phyloP scores from a whole-genome alignment of 1,140 invertebrate genomes.

The Drosophila pachea region DNA sequence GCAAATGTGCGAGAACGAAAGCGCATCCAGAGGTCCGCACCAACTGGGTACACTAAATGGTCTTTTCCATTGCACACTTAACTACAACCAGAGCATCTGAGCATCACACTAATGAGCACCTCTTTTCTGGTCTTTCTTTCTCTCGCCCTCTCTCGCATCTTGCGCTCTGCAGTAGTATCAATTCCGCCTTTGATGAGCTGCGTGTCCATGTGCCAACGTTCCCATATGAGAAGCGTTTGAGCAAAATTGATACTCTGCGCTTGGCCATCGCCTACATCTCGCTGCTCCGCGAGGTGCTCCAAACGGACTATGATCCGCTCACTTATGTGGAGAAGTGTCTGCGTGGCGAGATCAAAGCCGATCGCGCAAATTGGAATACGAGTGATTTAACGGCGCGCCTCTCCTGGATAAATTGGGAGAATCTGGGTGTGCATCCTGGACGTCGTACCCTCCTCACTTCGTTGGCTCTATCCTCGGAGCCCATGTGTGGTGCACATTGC shows the following conservation, averaged over 20 bases:
- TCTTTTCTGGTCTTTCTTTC: constrained; percentile 1
- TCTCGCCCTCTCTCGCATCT: constrained; percentile 11
- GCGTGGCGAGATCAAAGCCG: constrained; percentile 91
- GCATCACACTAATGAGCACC: constrained; percentile 47
- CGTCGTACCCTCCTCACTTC: constrained; percentile 89
- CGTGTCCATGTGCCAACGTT: constrained; percentile 98
- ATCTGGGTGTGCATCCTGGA: constrained; percentile 94
- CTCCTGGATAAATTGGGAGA: constrained; percentile 99
- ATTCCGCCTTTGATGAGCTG: constrained; percentile 98
- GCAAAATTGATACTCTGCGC: constrained; percentile 97
- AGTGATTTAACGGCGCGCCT: constrained; percentile 97
- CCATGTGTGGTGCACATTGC: constrained; percentile 80
- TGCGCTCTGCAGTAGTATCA: constrained; percentile 92
- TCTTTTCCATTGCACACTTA: constrained; percentile 73
- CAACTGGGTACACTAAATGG: constrained; percentile 83
- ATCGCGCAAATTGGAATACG: constrained; percentile 95
- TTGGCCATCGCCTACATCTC: constrained; percentile 98
- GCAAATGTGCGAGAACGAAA: constrained; percentile 96
- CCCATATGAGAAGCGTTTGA: constrained; percentile 97
- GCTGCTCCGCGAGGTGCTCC: constrained; percentile 92
- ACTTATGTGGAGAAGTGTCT: constrained; percentile 96
- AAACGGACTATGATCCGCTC: constrained; percentile 93
- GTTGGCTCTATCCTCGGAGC: constrained; percentile 88
- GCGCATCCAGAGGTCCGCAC: constrained; percentile 96
- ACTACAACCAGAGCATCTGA: neutral